These are phyloP conservation scores for Ditylenchus weischeri DNA, from an alignment of 2,888 invertebrate genomes.

Conservation along the genomic window DNA sequence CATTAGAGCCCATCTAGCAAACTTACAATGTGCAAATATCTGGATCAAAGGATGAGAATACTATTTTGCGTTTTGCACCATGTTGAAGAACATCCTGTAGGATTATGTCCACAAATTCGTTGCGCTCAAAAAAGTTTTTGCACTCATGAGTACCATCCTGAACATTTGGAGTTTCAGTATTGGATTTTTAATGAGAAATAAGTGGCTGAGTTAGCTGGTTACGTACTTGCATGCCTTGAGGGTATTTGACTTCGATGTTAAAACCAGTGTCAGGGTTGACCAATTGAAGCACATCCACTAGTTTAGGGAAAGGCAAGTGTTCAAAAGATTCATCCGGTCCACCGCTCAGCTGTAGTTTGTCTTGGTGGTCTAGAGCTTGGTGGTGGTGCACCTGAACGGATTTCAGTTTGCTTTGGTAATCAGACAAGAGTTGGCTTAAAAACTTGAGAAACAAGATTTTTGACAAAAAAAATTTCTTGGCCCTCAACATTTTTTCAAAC, in stretches of 20 bases:
- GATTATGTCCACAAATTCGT: slow-evolving; percentile 82
- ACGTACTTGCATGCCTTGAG: slow-evolving; percentile 67
- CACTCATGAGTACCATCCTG: slow-evolving; percentile 61
- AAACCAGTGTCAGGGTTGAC: slow-evolving; percentile 66
- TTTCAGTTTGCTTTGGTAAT: too few relatives aligned
- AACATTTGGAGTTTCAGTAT: not conserved
- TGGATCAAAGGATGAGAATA: slow-evolving; percentile 91
- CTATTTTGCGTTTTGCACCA: slow-evolving; percentile 78
- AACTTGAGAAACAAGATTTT: too few relatives aligned
- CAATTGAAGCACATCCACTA: slow-evolving; percentile 75
- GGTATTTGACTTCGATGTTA: slow-evolving; percentile 96
- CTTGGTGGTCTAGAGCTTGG: slow-evolving; percentile 32
- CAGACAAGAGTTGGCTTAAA: too few relatives aligned
- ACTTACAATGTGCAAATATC: slow-evolving; percentile 84
- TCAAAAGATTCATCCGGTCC: slow-evolving; percentile 21
- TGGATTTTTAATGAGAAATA: not conserved
- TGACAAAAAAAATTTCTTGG: too few relatives aligned
- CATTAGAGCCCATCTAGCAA: not conserved
- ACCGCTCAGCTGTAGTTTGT: slow-evolving; percentile 12
- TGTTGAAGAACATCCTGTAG: slow-evolving; percentile 77
- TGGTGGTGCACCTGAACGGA: slow-evolving; percentile 32
- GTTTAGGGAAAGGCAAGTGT: slow-evolving; percentile 77
- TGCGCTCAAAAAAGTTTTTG: slow-evolving; percentile 60
- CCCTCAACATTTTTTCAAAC: too few relatives aligned
- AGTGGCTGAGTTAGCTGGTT: not conserved